Evolutionary conservation across 2,888 invertebrate species (phyloP), one percentile per base, ranked within the genome.

Genomic region (Epinotia brunnichana): DNA sequence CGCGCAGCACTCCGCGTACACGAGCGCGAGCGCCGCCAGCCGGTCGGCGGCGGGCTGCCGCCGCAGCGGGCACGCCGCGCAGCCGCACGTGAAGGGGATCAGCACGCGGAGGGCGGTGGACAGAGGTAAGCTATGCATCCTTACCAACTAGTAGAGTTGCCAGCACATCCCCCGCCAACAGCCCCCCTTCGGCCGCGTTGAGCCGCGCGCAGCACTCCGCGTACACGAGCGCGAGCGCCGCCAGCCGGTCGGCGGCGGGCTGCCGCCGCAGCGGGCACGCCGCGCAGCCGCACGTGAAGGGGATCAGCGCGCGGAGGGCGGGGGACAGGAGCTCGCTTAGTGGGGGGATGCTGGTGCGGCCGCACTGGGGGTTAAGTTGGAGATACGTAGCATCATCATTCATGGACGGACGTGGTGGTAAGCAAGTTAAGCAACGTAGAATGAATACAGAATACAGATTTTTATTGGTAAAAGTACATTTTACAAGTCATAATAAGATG

Each of bases 291-390:
- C 79, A 75, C 13, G 76, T 71, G 78, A 84, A 88, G 3, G 90
- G 87, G 0, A 80, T 77, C 4, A 81, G 66, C 5, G 83, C 74
- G 5, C 81, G 76, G 11, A 81, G 63, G 15, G 82, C 75, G 3
- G 85, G 77, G 60, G 76, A 68, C n/a, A 82, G 64, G 35, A 85
- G 77, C 19, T 79, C 78, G 54, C 80, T 76, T 17, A 83, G 60
- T 3, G 85, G 78, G 1, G 88, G 87, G 7, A 85, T 41, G 3
- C 83, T 75, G 19, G 83, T 81, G 13, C 83, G 83, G 1, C 87
- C 90, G 73, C 90, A 90, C 90, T 90, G 81, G 13, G 15, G 41
- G 13, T 11, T n/a, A n/a, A n/a, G n/a, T n/a, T n/a, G n/a, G n/a
- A n/a, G n/a, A n/a, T n/a, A n/a, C n/a, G n/a, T n/a, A n/a, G 29